These are phyloP conservation scores for Epizoanthus rinbou DNA, from an alignment of 92 coral and sea anemone genomes.

Conservation along the genomic window DNA sequence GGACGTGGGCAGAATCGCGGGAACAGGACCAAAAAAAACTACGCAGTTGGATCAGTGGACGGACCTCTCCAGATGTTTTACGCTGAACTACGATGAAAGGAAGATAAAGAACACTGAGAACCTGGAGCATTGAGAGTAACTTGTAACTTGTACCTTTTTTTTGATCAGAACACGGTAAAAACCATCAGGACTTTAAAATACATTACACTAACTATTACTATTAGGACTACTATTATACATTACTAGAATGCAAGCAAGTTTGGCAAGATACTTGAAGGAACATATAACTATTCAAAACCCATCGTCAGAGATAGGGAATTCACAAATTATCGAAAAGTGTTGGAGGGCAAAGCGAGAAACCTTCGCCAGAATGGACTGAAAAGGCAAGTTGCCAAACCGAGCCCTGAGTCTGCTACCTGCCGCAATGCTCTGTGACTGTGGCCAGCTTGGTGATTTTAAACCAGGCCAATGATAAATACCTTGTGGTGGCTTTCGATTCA, in stretches of 20 bases:
- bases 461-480: constrained; percentile 27
- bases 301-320: not conserved
- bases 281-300: not conserved
- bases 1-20: constrained; percentile 39
- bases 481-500: constrained; percentile 44
- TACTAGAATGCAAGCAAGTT: constrained; percentile 37
- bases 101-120: constrained; percentile 37
- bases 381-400: constrained; percentile 33
- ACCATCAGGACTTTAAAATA: too few species aligned
- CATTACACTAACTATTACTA: too few species aligned
- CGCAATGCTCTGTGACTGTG: constrained; percentile 26
- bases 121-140: constrained; percentile 41
- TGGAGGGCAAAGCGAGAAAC: constrained; percentile 17
- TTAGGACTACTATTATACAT: too few species aligned
- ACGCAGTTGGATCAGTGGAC: constrained; percentile 33
- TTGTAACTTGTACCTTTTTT: too few species aligned
- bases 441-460: constrained; percentile 28
- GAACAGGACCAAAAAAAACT: constrained; percentile 4
- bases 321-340: not conserved
- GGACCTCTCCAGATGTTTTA: constrained; percentile 39
- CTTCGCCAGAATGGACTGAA: constrained; percentile 24
- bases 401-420: too few species aligned
- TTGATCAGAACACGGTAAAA: too few species aligned
- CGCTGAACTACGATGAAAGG: constrained; percentile 45
- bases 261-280: constrained; percentile 18